These are phyloP conservation scores for Campylorhamphus procurvoides DNA, from an alignment of 2,113 vertebrate species.

Conservation along the genomic window DNA sequence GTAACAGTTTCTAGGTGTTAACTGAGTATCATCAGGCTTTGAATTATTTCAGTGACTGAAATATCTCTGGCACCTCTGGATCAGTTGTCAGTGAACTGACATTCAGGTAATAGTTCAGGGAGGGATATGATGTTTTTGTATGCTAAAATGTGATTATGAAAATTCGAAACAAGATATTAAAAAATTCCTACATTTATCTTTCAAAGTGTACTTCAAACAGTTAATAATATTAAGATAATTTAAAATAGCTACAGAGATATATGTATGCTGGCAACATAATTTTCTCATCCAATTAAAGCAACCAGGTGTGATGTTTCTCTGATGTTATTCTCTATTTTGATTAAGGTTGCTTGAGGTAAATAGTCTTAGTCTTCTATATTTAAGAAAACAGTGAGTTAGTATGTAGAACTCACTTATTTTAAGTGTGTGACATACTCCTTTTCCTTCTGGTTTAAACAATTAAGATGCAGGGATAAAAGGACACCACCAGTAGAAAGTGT, in stretches of 20 bases:
- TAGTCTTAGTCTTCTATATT: not conserved
- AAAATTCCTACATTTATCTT: not conserved
- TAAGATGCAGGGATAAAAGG: not conserved
- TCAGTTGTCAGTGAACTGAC: not conserved
- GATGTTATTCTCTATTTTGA: not conserved
- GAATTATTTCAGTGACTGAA: not conserved
- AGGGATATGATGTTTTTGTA: not conserved
- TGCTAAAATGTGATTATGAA: not conserved
- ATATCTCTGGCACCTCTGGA: not conserved
- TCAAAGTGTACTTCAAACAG: not conserved
- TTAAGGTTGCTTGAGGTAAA: not conserved
- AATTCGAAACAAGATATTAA: not conserved
- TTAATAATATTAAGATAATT: not conserved
- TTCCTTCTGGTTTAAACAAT: not conserved
- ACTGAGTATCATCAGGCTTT: not conserved
- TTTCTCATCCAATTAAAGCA: not conserved
- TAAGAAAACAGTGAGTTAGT: not conserved
- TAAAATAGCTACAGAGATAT: not conserved
- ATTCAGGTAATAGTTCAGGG: not conserved
- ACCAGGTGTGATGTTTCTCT: not conserved
- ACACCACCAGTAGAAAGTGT: fast-evolving
- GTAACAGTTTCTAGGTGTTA: not conserved
- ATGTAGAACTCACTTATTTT: not conserved
- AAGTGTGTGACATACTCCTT: fast-evolving
- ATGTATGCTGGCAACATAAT: not conserved